Base-by-base conservation (phyloP, 1,140 invertebrate species). In the Aradophagus sp. region DNA sequence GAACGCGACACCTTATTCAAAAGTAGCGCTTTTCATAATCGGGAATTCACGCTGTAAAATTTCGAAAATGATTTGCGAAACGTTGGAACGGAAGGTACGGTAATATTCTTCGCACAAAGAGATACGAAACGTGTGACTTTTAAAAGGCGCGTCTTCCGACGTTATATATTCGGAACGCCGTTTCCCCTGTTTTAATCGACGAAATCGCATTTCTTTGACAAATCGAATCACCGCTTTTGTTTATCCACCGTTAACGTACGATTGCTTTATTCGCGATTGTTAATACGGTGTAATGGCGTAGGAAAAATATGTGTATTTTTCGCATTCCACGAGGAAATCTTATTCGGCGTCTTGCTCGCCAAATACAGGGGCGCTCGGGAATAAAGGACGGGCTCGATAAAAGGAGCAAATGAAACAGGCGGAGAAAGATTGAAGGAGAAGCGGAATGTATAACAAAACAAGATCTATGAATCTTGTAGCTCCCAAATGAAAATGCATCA, bases 401-500 rank as follows among this genome's bases (percentile, higher is more conserved):
- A 73, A 68, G 47, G 27, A 52, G 56, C 61, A 58, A 69, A 61
- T 65, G 48, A 61, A 73, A 65, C 41, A 58, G 53, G 65, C 39
- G 17, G 42, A 66, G 38, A 62, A 44, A 59, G 61, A 74, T 74
- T 53, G 72, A 53, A 66, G 66, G 27, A 50, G 61, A 62, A 74
- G 61, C 14, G 16, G 72, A 74, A 74, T 74, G 66, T 74, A 74
- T 74, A 74, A 74, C 72, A 69, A 65, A 69, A 62, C 65, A 66
- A 66, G 48, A 61, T 69, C 71, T 73, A 73, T 73, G 71, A 73
- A 69, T 73, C 71, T 73, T 73, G 65, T 61, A 69, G 52, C 55
- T 65, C 58, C 59, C 65, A 66, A 69, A 73, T 73, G 71, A 73
- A 73, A 73, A 73, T 73, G 71, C 71, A 73, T 73, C 71, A 69